Base-by-base conservation (phyloP, 2,888 invertebrate species). In the Sinohyriopsis cumingii region DNA sequence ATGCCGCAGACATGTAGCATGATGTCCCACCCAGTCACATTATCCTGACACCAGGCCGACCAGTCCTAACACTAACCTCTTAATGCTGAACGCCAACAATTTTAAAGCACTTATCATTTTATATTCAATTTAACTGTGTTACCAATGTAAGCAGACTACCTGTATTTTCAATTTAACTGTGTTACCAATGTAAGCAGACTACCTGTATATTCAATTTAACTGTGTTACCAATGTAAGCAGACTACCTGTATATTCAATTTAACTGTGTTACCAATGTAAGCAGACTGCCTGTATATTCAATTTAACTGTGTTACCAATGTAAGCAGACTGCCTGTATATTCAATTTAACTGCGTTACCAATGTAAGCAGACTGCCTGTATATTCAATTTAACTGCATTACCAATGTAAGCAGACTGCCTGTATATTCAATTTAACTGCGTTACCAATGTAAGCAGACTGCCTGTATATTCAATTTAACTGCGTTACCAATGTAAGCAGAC, bases 201-300 rank as follows among this genome's bases (percentile, higher is more conserved):
- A 89, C 88, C 80, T 82, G 72, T 61, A 85, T 80, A n/a, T n/a
- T n/a, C 12, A 59, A n/a, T n/a, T n/a, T n/a, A n/a, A n/a, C n/a
- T n/a, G n/a, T n/a, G n/a, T 24, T 24, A 19, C 24, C 59, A 59
- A 22, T 22, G 24, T 22, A 59, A 19, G 19, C 15, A n/a, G 61
- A 74, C 71, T 69, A 89, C 88, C 80, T 82, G 72, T 61, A 85
- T 80, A n/a, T n/a, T n/a, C 12, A 59, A n/a, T n/a, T n/a, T n/a
- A n/a, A n/a, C n/a, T n/a, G n/a, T n/a, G n/a, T 24, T 24, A 19
- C 24, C 59, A 59, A 22, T 22, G 24, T 22, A 59, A 19, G 19
- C 15, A n/a, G 61, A 74, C 71, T 69, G 88, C 88, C 80, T 82
- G 72, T 61, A 85, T 80, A n/a, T n/a, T n/a, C 12, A 59, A n/a